phyloP scores from a whole-genome alignment of 2,888 invertebrate species.

The Caenorhabditis macrosperma region DNA sequence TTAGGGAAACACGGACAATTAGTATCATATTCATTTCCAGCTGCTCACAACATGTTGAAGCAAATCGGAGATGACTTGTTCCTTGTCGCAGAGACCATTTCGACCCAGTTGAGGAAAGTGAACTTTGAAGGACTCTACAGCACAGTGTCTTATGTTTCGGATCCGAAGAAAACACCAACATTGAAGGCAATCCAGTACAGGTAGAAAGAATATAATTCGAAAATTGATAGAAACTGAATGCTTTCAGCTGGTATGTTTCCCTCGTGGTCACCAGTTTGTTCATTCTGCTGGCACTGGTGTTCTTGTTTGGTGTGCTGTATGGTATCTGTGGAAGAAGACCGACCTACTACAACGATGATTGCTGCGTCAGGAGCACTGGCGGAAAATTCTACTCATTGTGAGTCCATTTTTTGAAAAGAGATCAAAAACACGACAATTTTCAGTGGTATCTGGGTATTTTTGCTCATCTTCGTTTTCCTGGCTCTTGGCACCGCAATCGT shows the following conservation, averaged over 20 bases:
- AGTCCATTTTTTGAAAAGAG: slow-evolving; percentile 61
- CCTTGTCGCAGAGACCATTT: slow-evolving; percentile 73
- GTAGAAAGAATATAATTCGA: slow-evolving; percentile 53
- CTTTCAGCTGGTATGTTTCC: slow-evolving; percentile 81
- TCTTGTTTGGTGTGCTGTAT: slow-evolving; percentile 81
- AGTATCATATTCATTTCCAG: slow-evolving; percentile 53
- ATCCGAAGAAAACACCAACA: slow-evolving; percentile 65
- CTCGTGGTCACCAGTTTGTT: slow-evolving; percentile 81
- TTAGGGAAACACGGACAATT: background rate
- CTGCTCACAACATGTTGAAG: slow-evolving; percentile 68
- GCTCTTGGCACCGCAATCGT: slow-evolving; percentile 68
- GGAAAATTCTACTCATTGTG: slow-evolving; percentile 81
- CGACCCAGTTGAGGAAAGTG: slow-evolving; percentile 72
- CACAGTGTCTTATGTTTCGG: slow-evolving; percentile 66
- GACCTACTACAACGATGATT: slow-evolving; percentile 80
- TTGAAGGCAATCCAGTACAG: slow-evolving; percentile 69
- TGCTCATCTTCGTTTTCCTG: slow-evolving; percentile 70
- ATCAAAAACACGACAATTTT: slow-evolving; percentile 21
- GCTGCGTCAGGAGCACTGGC: slow-evolving; percentile 82
- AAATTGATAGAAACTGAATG: background rate
- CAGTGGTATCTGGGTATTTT: slow-evolving; percentile 75
- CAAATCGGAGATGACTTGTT: slow-evolving; percentile 74
- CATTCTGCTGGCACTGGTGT: slow-evolving; percentile 80
- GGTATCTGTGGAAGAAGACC: slow-evolving; percentile 82
- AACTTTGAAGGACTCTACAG: slow-evolving; percentile 75